Evolutionary conservation across 2,113 vertebrate genomes (phyloP), one percentile per base, ranked within the genome.

Genomic region (Nibea coibor): DNA sequence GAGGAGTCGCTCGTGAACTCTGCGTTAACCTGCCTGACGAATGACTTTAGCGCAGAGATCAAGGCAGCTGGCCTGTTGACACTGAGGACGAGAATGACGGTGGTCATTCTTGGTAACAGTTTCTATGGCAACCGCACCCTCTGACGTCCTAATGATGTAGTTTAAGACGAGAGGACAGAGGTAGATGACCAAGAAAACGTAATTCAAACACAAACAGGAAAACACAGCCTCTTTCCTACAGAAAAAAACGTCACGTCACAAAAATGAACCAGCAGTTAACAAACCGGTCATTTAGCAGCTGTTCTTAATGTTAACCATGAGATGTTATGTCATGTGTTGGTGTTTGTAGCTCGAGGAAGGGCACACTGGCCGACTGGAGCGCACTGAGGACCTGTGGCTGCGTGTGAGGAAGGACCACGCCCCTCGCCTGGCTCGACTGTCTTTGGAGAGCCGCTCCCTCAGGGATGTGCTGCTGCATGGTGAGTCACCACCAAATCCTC

Each of bases 341-440:
- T 53, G 16, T 47, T 26, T 61, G 73, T 57, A 99, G 98, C 91
- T 99, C 78, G 98, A 99, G 92, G 97, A 97, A 58, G 97, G 97
- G 14, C 98, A 99, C 88, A 98, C 96, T 0, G 98, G 98, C n/a
- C 96, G 97, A 4, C 93, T 99, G 89, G 98, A 99, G 94, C 95
- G 96, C n/a, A 99, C 98, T 0, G 98, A 99, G 91, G 98, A 98
- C 82, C 94, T 99, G 65, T 99, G 98, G 98, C 88, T 99, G 86
- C 96, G 96, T 47, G 98, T 99, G 72, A 94, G 98, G 78, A 99
- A 99, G 81, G 98, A 99, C 68, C 98, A 99, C 0, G 98, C 98
- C 11, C 98, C 98, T 0, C 96, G 98, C 0, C 94, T 99, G 39
- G 98, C 98, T 0, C 96, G 98, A 2, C 96, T 99, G 39, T 97